phyloP scores from a whole-genome alignment of 2,797 vertebrate genomes.

The Buphagus erythrorhynchus region DNA sequence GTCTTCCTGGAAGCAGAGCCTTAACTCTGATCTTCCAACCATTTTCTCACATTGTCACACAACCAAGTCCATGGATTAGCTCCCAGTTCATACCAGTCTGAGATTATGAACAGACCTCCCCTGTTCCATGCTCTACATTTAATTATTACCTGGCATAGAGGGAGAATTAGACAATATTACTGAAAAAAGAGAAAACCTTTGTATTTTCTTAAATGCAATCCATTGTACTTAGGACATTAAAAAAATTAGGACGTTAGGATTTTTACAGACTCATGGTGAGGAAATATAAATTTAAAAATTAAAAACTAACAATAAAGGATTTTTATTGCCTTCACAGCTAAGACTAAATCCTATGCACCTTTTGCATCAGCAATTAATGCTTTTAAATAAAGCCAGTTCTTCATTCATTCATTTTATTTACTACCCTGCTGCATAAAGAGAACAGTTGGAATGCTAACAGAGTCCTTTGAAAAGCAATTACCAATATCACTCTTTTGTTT shows the following conservation, averaged over 20 bases:
- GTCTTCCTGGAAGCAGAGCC: slow-evolving; percentile 36
- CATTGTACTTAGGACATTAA: neutral
- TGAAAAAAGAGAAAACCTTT: neutral
- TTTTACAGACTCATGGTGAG: neutral
- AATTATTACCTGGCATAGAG: neutral
- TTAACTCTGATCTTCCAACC: slow-evolving; percentile 26
- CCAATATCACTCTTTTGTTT: neutral
- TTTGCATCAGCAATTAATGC: neutral
- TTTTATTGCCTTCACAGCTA: neutral
- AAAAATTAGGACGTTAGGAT: neutral
- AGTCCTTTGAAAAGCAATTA: neutral
- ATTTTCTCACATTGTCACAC: slow-evolving; percentile 9
- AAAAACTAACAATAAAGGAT: neutral
- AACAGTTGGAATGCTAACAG: neutral
- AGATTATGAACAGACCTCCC: neutral
- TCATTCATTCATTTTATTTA: slow-evolving; percentile 19
- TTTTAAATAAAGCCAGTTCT: neutral
- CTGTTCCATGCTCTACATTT: neutral
- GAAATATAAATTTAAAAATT: neutral
- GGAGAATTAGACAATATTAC: neutral
- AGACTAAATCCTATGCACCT: neutral
- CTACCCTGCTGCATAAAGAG: neutral
- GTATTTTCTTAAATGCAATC: neutral
- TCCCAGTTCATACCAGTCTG: neutral
- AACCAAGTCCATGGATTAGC: neutral